Base-by-base conservation (phyloP, 2,113 vertebrate species). In the Gopherus evgoodei region DNA sequence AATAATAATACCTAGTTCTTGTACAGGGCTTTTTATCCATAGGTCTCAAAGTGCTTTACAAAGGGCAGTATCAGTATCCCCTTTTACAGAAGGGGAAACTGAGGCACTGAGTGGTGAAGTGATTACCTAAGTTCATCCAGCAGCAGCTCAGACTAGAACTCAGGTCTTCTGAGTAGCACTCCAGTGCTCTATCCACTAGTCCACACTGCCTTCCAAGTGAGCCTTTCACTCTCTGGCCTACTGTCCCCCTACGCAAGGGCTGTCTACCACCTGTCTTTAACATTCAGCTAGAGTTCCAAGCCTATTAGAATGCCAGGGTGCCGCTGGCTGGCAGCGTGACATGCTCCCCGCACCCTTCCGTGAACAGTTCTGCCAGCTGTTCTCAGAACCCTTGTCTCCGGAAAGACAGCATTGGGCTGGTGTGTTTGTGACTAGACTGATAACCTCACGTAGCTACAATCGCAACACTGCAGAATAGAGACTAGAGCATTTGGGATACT, bases 401-500 rank as follows among this genome's bases (percentile, higher is more conserved):
- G 80, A 47, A 1, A 53, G n/a, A 19, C 50, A 81, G 22, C 47
- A 27, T 19, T 83, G 83, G 59, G 21, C 56, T 21, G 49, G 56
- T 35, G 0, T 0, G 11, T 4, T n/a, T 90, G 62, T 69, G 49
- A 82, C 52, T 78, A n/a, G 84, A 91, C 25, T 0, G 1, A 2
- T 31, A 69, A 42, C 27, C 53, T 6, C 0, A 1, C 5, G n/a
- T 19, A 27, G 59, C 54, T 84, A 47, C 87, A 90, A 89, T 42
- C 10, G 19, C 78, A 72, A 1, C 2, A 72, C 49, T 6, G 25
- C 80, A 72, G 86, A 72, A 44, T n/a, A 53, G 29, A n/a, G n/a
- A 84, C 81, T 8, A n/a, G 59, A 4, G 12, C 42, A 10, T 9
- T 0, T 35, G 31, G 0, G n/a, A 75, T 75, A 42, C 17, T 75